Evolutionary conservation across 1,140 invertebrate species (phyloP).

Genomic region (Leptonema lineaticorne): DNA sequence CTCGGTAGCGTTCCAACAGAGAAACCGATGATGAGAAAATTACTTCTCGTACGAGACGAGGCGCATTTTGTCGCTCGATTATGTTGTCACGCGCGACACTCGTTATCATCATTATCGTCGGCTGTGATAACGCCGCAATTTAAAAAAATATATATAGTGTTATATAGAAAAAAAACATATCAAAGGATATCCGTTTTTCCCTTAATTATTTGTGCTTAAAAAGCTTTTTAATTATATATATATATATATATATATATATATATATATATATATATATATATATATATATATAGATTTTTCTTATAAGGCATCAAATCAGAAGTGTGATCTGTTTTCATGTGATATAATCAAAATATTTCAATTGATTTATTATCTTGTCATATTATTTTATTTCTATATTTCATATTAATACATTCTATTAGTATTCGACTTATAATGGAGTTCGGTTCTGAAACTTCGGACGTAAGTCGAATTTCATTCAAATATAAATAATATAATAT

Average conservation of each 20-base stretch:
- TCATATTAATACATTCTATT: too few relatives aligned
- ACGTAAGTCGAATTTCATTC: too few relatives aligned
- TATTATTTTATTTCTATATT: too few relatives aligned
- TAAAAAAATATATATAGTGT: too few relatives aligned
- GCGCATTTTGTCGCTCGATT: not conserved
- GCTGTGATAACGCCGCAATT: not conserved
- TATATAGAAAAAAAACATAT: too few relatives aligned
- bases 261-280: not conserved
- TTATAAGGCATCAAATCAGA: too few relatives aligned
- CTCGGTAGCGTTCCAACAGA: not conserved
- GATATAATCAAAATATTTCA: too few relatives aligned
- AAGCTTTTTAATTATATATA: not conserved
- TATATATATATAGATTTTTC: not conserved
- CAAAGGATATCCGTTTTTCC: not conserved
- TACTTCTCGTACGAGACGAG: not conserved
- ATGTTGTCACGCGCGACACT: not conserved
- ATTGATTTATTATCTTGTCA: too few relatives aligned
- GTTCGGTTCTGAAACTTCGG: too few relatives aligned
- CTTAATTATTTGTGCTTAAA: not conserved
- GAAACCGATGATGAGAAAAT: constrained; percentile 14
- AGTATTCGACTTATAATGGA: too few relatives aligned
- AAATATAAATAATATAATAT: too few relatives aligned
- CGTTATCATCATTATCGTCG: not conserved
- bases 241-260: not conserved
- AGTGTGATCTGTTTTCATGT: too few relatives aligned